Conservation (phyloP, 1,140 invertebrate species). For the Hylaeus volcanicus region DNA sequence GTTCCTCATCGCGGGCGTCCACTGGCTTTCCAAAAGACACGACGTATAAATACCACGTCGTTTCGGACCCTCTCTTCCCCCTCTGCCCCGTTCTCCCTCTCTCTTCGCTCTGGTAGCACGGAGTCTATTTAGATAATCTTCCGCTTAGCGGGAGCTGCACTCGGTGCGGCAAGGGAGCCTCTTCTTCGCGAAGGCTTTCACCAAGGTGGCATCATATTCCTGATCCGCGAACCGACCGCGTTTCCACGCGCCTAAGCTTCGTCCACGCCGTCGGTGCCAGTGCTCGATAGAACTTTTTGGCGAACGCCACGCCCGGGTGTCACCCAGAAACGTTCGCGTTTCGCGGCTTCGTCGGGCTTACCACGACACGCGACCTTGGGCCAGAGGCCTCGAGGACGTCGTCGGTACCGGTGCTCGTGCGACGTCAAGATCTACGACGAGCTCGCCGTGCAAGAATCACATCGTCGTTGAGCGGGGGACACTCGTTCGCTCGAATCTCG, state of each 20-base stretch:
- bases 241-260: slow-evolving; percentile 32
- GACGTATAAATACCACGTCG: slow-evolving; percentile 62
- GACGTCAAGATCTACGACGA: slow-evolving; percentile 33
- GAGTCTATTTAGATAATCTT: slow-evolving; percentile 75
- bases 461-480: neutral
- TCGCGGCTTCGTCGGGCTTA: slow-evolving; percentile 25
- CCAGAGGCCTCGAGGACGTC: slow-evolving; percentile 6
- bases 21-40: slow-evolving; percentile 57
- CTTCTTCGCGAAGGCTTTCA: slow-evolving; percentile 71
- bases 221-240: slow-evolving; percentile 43
- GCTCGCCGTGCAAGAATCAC: neutral
- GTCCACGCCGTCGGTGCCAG: slow-evolving; percentile 26
- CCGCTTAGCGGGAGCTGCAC: slow-evolving; percentile 70
- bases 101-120: slow-evolving; percentile 42
- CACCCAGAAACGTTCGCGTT: neutral
- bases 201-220: slow-evolving; percentile 66
- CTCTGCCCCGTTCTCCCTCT: slow-evolving; percentile 25
- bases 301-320: slow-evolving; percentile 57
- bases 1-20: slow-evolving; percentile 50
- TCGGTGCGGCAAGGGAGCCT: slow-evolving; percentile 62
- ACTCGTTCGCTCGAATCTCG: neutral
- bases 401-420: slow-evolving; percentile 16
- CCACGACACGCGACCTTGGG: slow-evolving; percentile 35
- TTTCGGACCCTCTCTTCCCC: slow-evolving; percentile 41
- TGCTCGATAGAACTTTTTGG: slow-evolving; percentile 58